Evolutionary conservation across 2,113 vertebrate species (phyloP), one percentile per base, ranked within the genome.

Genomic region (Oreochromis tanganicae): DNA sequence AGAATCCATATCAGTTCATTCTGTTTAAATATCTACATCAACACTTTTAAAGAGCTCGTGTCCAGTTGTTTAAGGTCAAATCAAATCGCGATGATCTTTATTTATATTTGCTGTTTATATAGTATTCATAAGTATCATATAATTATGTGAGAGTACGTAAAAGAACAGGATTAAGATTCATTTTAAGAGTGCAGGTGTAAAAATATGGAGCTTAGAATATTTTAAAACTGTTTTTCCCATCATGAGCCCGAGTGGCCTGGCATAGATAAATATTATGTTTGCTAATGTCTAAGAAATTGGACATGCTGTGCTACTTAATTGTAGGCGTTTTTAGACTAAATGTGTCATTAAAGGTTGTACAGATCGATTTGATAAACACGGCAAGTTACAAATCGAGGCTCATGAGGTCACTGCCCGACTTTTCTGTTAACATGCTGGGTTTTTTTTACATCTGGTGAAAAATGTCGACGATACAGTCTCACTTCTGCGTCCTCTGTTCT

Each of bases 341-440:
- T 21, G 9, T 34, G 32, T 56, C 38, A 73, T 21, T 43, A 46
- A 73, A n/a, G 21, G 21, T 27, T 17, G 41, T 46, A 17, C 41
- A 46, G 43, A 75, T 43, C 0, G 21, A 75, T 75, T 48, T 75
- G 24, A 75, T 27, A 0, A 73, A 29, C 14, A 73, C 2, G 2
- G 9, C 14, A 5, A 48, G 43, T 75, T 75, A 29, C 24, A 29
- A 48, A 48, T 75, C 14, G 43, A 19, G 16, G 9, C 24, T 50
- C 24, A 0, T 0, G 16, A 75, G 71, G 71, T 78, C 43, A 78
- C 16, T 19, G 16, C 46, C 27, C 5, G 34, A 48, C 79, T 17
- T 43, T 81, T 57, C 52, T 81, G 21, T 27, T 13, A 81, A 43
- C 14, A 10, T 29, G 80, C 4, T n/a, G 46, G 0, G 0, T 66